Evolutionary conservation across 2,797 vertebrate genomes (phyloP), one percentile per base, ranked within the genome.

Genomic region (Rhincodon typus): DNA sequence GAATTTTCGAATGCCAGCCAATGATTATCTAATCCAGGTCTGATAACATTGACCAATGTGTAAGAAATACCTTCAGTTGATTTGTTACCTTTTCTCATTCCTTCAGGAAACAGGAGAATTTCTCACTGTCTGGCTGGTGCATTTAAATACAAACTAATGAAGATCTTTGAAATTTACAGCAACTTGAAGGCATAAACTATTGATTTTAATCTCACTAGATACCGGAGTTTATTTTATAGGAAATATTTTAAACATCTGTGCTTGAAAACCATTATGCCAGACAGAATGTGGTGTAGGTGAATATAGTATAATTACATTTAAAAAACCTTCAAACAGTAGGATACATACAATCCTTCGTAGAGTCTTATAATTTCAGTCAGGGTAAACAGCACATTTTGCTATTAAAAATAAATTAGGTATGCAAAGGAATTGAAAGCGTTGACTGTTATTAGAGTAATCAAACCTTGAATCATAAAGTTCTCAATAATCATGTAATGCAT

Each of bases 191-290:
- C 42, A 94, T 72, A 21, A 94, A 72, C 50, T 66, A 72, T 94
- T 72, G 50, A 72, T 94, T 27, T 53, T 74, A 17, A 94, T 74
- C 70, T 46, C 27, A 72, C 8, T 50, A 94, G 42, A 4, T 74
- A 72, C 69, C 10, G 19, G 67, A 50, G 12, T 94, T 30, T n/a
- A 38, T 94, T 34, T 8, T 93, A 38, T 42, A 66, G 62, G 19
- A 67, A 93, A 66, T 93, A 67, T 93, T 67, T 93, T 67, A 93
- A 93, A 67, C n/a, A 74, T 74, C 42, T 72, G 23, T 72, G 42
- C 42, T 30, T 8, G 93, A 34, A 57, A 74, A 30, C 23, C 57
- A 17, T 72, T 34, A 74, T 74, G 42, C 69, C 42, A 72, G 13
- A 23, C 94, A 50, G 74, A 94, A 74, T 53, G 42, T 74, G 69